phyloP scores from a whole-genome alignment of 2,888 invertebrate genomes.

The Byasa hedistus region DNA sequence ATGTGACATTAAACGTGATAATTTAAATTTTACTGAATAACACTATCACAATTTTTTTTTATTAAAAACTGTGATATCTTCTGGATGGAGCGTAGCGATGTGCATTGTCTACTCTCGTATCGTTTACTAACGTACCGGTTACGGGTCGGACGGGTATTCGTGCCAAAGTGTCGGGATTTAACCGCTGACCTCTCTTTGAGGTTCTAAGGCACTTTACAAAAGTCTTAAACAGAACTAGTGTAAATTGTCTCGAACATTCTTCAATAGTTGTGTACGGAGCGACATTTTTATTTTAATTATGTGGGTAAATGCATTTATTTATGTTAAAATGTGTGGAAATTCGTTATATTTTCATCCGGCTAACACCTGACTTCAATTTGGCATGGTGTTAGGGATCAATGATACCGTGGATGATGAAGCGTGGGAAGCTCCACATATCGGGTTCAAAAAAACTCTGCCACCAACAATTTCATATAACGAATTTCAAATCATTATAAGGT shows the following conservation, averaged over 20 bases:
- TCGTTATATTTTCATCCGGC: constrained; percentile 33
- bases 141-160: constrained; percentile 25
- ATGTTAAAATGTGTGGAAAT: constrained; percentile 50
- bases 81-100: constrained; percentile 31
- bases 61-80: neutral
- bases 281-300: constrained; percentile 47
- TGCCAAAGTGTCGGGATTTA: neutral
- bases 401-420: too few species aligned
- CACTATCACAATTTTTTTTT: neutral
- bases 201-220: constrained; percentile 15
- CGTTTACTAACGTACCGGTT: constrained; percentile 37
- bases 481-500: constrained; percentile 45
- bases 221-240: neutral
- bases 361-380: neutral
- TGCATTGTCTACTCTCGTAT: constrained; percentile 47
- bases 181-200: neutral
- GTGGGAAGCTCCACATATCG: too few species aligned
- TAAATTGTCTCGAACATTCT: constrained; percentile 29
- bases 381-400: too few species aligned
- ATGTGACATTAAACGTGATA: neutral
- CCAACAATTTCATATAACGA: constrained; percentile 22
- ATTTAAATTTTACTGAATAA: neutral
- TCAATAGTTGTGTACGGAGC: constrained; percentile 43
- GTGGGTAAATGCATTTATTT: constrained; percentile 57
- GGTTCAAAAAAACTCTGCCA: too few species aligned